A percentile compares a stretch with the other conserved stretches of the same genome.
phyloP scores from a whole-genome alignment of 2,113 vertebrate genomes.

The Pelodiscus sinensis region DNA sequence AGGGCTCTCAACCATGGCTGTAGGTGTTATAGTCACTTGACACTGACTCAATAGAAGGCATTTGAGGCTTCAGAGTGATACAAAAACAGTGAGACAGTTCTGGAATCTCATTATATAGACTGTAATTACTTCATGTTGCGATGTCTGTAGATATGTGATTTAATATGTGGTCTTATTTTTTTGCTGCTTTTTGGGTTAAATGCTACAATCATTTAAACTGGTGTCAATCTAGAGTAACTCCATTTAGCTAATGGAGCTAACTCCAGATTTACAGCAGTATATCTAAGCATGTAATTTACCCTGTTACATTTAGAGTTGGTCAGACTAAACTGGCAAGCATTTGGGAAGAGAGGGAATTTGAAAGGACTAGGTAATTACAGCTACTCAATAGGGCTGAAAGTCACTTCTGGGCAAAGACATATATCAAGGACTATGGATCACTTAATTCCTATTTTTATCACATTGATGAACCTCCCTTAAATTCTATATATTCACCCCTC shows the following conservation, averaged over 20 bases:
- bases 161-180: neutral
- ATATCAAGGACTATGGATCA: neutral
- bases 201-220: neutral
- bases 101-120: neutral
- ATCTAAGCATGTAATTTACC: neutral
- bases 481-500: neutral
- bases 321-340: too few species aligned
- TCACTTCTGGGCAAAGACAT: neutral
- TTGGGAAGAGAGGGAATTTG: neutral
- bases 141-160: neutral
- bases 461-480: neutral
- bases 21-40: neutral
- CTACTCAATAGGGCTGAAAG: neutral
- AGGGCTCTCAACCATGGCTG: neutral
- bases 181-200: neutral
- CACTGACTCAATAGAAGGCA: neutral
- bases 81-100: neutral
- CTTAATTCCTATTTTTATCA: neutral
- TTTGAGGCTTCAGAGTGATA: neutral
- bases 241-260: neutral
- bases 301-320: neutral
- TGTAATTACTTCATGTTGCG: neutral
- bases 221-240: neutral
- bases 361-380: neutral
- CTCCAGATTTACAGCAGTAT: neutral